Percentiles rank a stretch among this genome's conserved stretches.
Conservation (phyloP, 2,888 invertebrate species). For the Polyploca ridens region DNA sequence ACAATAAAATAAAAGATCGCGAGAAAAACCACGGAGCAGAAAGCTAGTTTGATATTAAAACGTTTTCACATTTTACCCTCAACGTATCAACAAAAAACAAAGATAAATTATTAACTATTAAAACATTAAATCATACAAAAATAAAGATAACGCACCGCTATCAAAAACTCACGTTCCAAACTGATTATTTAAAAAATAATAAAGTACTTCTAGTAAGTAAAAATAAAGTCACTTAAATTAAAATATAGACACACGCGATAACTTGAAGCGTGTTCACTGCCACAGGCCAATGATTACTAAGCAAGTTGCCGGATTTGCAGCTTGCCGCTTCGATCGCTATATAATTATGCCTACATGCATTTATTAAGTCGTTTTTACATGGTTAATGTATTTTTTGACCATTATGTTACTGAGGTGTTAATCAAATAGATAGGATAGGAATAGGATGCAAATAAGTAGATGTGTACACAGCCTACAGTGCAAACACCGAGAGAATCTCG, state of each 20-base stretch:
- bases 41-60: no score
- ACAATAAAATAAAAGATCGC: no score
- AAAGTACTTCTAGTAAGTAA: no score
- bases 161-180: not conserved
- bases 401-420: no score
- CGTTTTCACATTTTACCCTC: no score
- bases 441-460: no score
- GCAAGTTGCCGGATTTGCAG: no score
- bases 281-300: not conserved
- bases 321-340: not conserved
- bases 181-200: not conserved
- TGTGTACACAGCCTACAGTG: no score
- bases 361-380: not conserved
- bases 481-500: no score
- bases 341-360: constrained; percentile 6
- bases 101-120: not conserved
- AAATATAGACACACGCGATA: constrained; percentile 2
- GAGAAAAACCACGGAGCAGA: no score
- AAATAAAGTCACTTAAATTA: no score
- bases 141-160: not conserved
- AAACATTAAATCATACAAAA: not conserved
- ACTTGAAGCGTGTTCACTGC: not conserved
- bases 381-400: not conserved
- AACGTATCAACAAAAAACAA: not conserved
- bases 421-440: no score